Base-by-base conservation (phyloP, 2,797 vertebrate species). In the Syngnathus acus region DNA sequence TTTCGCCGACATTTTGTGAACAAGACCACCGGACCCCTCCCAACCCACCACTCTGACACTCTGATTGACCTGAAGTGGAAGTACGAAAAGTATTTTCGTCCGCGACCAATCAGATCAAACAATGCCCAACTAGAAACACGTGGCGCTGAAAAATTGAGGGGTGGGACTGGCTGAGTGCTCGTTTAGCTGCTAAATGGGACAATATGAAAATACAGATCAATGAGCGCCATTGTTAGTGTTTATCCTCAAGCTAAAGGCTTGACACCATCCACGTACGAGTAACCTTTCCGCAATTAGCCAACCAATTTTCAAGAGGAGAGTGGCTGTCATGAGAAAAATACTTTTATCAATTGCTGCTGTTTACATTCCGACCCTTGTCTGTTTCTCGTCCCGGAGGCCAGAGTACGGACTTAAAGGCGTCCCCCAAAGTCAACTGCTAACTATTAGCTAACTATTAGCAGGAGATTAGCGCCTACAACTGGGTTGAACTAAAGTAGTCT, bases 291-390 rank as follows among this genome's bases (percentile, higher is more conserved):
- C 71, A 65, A 72, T 72, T 69, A 65, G 10, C 57, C 60, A 39
- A 67, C 8, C 47, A 42, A 37, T 59, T 71, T 80, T 71, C 13
- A 72, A 17, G 73, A 32, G 68, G n/a, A 66, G 51, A 70, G 69
- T 69, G 51, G 60, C 76, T 48, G 66, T 70, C 76, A 71, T 65
- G 65, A 76, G 68, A 45, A 48, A 45, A 48, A 79, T 62, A 23
- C 8, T 67, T 68, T 71, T 59, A 26, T 78, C 69, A 82, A 79
- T 76, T 45, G 40, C 51, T 62, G 74, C 69, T 84, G 86, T 86
- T 89, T 87, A 86, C 80, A 85, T 85, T 83, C 78, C 72, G 79
- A 70, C 21, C 62, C 23, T 23, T 8, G 69, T 79, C 78, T 85
- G 82, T 69, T 78, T 74, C 75, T 84, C 64, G 70, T 86, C 82